Percentiles rank a stretch among this genome's conserved stretches.
Conservation (phyloP, 2,888 invertebrate species). For the Tachina fera region DNA sequence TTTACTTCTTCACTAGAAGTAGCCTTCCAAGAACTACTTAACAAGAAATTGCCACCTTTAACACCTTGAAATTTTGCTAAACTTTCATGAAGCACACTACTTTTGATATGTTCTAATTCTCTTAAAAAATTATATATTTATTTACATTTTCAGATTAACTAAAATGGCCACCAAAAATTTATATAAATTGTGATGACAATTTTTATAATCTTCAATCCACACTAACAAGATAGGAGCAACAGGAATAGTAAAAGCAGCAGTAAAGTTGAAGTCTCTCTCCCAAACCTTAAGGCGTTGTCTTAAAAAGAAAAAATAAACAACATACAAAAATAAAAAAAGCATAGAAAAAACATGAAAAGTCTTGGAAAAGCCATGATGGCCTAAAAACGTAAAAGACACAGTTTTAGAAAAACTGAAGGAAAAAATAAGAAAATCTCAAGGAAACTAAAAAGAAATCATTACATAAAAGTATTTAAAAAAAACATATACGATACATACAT, state of each 20-base stretch:
- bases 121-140: not conserved
- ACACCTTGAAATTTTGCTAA: too few species aligned
- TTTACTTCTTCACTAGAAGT: too few species aligned
- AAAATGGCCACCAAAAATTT: constrained; percentile 37
- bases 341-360: constrained; percentile 30
- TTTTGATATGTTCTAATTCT: not conserved
- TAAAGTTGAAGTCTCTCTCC: constrained; percentile 15
- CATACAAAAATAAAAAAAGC: not conserved
- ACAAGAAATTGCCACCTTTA: too few species aligned
- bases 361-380: constrained; percentile 52
- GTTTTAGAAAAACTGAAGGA: constrained; percentile 8
- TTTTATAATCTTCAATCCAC: not conserved
- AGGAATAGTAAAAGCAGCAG: not conserved
- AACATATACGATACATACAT: not conserved
- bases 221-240: not conserved
- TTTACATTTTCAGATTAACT: constrained; percentile 45
- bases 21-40: too few species aligned
- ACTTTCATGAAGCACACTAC: too few species aligned
- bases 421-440: constrained; percentile 16
- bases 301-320: constrained; percentile 33
- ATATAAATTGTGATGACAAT: constrained; percentile 17
- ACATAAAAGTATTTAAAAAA: constrained; percentile 1
- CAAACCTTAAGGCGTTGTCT: constrained; percentile 20
- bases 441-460: not conserved
- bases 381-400: constrained; percentile 24